phyloP scores from a whole-genome alignment of 2,888 invertebrate genomes.

The Brachyptera putata region DNA sequence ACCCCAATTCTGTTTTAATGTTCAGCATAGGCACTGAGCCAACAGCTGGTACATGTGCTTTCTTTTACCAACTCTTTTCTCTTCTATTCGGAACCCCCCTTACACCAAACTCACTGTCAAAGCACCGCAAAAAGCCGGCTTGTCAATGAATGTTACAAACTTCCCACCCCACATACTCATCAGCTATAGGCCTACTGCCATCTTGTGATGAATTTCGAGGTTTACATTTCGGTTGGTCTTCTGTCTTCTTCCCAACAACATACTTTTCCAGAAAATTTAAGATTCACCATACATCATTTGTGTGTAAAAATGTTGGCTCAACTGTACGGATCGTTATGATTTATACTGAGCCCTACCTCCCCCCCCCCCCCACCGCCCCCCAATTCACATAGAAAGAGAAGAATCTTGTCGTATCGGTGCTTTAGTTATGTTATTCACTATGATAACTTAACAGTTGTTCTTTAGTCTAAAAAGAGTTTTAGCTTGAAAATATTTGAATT shows the following conservation, averaged over 20 bases:
- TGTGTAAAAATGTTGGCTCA: slow-evolving; percentile 19
- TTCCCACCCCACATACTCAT: background rate
- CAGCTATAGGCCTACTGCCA: background rate
- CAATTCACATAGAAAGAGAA: background rate
- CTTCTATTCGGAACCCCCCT: too few relatives aligned
- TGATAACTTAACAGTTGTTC: background rate
- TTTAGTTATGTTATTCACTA: background rate
- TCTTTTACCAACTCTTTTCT: background rate
- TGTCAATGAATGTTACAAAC: slow-evolving; percentile 16
- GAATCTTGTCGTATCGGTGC: background rate
- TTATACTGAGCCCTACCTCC: background rate
- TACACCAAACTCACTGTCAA: too few relatives aligned
- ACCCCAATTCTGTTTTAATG: too few relatives aligned
- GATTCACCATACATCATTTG: slow-evolving; percentile 20
- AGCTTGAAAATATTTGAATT: background rate
- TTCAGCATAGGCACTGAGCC: slow-evolving; percentile 6
- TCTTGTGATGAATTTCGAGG: slow-evolving; percentile 8
- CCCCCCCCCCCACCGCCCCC: background rate
- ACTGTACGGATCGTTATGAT: slow-evolving; percentile 17
- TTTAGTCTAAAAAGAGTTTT: background rate
- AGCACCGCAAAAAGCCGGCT: slow-evolving; percentile 7
- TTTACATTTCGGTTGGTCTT: slow-evolving; percentile 9
- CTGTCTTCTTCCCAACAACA: slow-evolving; percentile 14
- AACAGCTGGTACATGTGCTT: slow-evolving; percentile 14
- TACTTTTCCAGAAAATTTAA: slow-evolving; percentile 16